phyloP scores from a whole-genome alignment of 2,113 vertebrate species.

The Ahaetulla prasina region DNA sequence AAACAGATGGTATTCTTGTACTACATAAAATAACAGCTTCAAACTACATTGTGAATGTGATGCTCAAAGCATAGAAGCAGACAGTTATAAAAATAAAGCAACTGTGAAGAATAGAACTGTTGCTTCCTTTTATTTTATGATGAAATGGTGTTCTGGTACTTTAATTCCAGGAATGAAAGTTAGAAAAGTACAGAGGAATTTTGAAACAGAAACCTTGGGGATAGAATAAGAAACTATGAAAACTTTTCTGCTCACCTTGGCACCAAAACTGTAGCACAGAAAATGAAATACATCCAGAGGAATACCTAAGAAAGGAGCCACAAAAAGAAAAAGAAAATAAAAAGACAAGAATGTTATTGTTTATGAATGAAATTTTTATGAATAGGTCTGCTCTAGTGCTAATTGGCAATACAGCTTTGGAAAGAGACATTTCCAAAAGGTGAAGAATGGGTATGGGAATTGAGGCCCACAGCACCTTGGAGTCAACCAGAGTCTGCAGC shows the following conservation, averaged over 20 bases:
- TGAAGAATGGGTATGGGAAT: not conserved
- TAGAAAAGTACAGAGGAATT: not conserved
- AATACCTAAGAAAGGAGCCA: not conserved
- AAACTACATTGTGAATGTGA: not conserved
- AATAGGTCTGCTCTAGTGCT: not conserved
- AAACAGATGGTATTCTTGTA: not conserved
- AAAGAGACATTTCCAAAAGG: not conserved
- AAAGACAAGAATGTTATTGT: not conserved
- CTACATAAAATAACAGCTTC: not conserved
- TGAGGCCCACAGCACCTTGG: not conserved
- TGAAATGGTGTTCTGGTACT: not conserved
- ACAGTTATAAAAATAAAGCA: constrained; percentile 18
- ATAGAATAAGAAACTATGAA: not conserved
- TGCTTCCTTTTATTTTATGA: not conserved
- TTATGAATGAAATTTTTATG: not conserved
- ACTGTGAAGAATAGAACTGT: constrained; percentile 16
- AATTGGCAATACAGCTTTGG: not conserved
- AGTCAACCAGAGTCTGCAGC: not conserved
- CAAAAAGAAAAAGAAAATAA: not conserved
- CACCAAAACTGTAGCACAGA: not conserved
- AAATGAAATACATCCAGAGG: not conserved
- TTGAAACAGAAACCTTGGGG: not conserved
- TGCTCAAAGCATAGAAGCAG: not conserved
- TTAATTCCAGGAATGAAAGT: not conserved
- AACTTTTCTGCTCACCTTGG: not conserved